phyloP scores from a whole-genome alignment of 2,888 invertebrate genomes.

The Timema cristinae region DNA sequence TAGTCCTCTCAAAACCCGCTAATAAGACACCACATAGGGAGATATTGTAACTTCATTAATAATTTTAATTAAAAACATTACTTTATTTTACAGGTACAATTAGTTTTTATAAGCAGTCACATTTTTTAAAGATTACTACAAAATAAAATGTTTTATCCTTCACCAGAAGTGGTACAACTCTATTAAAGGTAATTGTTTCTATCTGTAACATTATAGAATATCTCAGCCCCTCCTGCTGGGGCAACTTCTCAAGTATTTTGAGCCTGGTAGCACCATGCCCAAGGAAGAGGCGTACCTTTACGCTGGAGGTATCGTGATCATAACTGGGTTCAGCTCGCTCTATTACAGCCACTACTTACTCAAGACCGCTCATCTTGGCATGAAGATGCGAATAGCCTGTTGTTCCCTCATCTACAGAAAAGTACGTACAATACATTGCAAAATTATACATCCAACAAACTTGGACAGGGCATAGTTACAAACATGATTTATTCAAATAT shows the following conservation, averaged over 20 bases:
- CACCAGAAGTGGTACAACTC: too few relatives aligned
- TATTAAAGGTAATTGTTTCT: not conserved
- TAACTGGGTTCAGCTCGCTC: slow-evolving; percentile 56
- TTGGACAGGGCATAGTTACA: too few relatives aligned
- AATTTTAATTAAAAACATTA: too few relatives aligned
- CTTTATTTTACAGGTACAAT: too few relatives aligned
- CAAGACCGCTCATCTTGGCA: slow-evolving; percentile 62
- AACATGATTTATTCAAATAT: too few relatives aligned
- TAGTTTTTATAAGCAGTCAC: too few relatives aligned
- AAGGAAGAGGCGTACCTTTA: slow-evolving; percentile 60
- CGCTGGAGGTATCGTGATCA: slow-evolving; percentile 57
- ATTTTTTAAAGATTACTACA: too few relatives aligned
- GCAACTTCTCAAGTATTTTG: slow-evolving; percentile 61
- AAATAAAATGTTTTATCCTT: too few relatives aligned
- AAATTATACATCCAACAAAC: not conserved
- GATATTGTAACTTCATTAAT: too few relatives aligned
- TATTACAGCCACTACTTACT: slow-evolving; percentile 58
- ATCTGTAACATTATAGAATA: slow-evolving; percentile 29
- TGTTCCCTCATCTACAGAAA: slow-evolving; percentile 81
- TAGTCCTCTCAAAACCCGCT: too few relatives aligned
- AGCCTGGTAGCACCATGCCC: slow-evolving; percentile 48
- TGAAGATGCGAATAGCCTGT: slow-evolving; percentile 71
- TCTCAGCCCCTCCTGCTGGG: slow-evolving; percentile 62
- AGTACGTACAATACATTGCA: slow-evolving; percentile 47
- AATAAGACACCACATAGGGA: too few relatives aligned